Conservation (phyloP, 2,113 vertebrate genomes). For the Cisticola juncidis region DNA sequence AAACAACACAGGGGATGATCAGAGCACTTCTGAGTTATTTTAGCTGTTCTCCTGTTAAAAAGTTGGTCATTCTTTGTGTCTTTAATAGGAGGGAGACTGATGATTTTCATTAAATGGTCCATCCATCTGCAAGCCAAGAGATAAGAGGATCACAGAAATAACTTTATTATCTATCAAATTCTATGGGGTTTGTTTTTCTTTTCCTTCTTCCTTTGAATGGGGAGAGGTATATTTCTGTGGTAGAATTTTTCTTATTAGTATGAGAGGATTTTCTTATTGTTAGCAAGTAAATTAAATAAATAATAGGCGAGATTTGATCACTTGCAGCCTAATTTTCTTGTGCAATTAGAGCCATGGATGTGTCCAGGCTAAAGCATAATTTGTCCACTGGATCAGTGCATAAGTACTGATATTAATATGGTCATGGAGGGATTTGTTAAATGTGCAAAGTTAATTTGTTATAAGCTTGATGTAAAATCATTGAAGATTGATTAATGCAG, state of each 20-base stretch:
- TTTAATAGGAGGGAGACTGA: not conserved
- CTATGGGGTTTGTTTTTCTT: not conserved
- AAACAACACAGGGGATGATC: not conserved
- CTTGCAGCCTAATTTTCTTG: slow-evolving; percentile 19
- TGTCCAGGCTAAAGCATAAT: slow-evolving; percentile 13
- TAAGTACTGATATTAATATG: not conserved
- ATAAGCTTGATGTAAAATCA: not conserved
- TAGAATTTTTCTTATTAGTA: slow-evolving; percentile 32
- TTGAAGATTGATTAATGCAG: not conserved
- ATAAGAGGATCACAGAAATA: slow-evolving; percentile 45
- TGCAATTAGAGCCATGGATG: not conserved
- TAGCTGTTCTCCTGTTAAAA: not conserved
- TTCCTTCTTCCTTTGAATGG: not conserved
- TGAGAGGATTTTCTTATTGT: slow-evolving; percentile 27
- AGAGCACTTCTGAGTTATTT: not conserved
- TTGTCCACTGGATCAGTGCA: not conserved
- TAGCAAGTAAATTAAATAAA: slow-evolving; percentile 46
- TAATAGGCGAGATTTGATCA: not conserved
- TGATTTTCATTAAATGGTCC: slow-evolving; percentile 13
- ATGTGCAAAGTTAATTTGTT: not conserved
- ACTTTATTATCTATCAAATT: slow-evolving; percentile 17
- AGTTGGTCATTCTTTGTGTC: not conserved
- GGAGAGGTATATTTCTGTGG: not conserved
- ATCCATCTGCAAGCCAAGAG: slow-evolving; percentile 15
- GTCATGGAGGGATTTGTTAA: not conserved